phyloP scores from a whole-genome alignment of 2,888 invertebrate species.

The Diachrysia chrysitis region DNA sequence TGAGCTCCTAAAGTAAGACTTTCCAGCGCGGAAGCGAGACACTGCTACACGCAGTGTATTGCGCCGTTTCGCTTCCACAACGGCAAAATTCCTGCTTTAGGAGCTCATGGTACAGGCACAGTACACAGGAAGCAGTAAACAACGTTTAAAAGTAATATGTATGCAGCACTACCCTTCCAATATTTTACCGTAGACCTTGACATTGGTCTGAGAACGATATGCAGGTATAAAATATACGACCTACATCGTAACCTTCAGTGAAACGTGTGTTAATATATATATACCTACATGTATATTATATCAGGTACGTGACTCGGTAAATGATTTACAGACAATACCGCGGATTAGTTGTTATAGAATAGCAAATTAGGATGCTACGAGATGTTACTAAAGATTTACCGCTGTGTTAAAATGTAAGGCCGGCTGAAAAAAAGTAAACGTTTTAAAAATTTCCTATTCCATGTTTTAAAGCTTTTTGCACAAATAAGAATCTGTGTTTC shows the following conservation, averaged over 20 bases:
- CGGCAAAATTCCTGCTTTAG: too few species aligned
- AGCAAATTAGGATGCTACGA: neutral
- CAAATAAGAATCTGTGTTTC: too few species aligned
- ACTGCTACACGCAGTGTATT: too few species aligned
- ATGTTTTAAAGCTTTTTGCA: too few species aligned
- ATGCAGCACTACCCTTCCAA: constrained; percentile 15
- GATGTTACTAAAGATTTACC: neutral
- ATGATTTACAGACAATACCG: neutral
- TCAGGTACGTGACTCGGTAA: neutral
- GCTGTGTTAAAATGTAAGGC: neutral
- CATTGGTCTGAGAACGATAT: constrained; percentile 16
- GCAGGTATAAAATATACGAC: constrained; percentile 1
- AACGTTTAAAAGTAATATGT: constrained; percentile 8
- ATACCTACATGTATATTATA: constrained; percentile 3
- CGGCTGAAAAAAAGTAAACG: too few species aligned
- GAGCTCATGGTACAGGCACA: too few species aligned
- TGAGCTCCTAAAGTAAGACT: too few species aligned
- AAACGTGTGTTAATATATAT: neutral
- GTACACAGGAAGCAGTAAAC: neutral
- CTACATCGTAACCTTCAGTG: neutral
- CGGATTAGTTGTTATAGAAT: neutral
- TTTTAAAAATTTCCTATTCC: too few species aligned
- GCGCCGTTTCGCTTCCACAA: too few species aligned
- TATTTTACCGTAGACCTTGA: constrained; percentile 20
- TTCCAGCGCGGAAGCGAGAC: too few species aligned